These are phyloP conservation scores for Montipora sp. DNA, from an alignment of 64 coral and sea anemone genomes.

Conservation along the genomic window DNA sequence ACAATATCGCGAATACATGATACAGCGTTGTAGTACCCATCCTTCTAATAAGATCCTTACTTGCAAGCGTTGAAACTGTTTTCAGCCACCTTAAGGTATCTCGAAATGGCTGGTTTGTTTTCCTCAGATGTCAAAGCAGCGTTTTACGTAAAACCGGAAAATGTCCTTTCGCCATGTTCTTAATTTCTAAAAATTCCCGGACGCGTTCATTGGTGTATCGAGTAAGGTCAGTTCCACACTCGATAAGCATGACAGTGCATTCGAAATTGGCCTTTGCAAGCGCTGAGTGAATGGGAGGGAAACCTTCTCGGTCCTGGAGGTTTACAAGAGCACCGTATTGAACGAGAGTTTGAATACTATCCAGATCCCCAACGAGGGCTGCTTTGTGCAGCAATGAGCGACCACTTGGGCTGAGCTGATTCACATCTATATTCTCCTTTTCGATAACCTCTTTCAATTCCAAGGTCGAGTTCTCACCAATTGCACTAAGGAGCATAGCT, in stretches of 20 bases:
- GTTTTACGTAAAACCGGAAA: slow-evolving; percentile 67
- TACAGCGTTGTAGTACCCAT: too few species aligned
- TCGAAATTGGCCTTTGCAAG: slow-evolving; percentile 78
- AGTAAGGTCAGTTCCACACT: slow-evolving; percentile 80
- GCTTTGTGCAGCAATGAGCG: slow-evolving; percentile 88
- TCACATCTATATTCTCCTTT: slow-evolving; percentile 82
- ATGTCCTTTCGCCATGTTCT: slow-evolving; percentile 56
- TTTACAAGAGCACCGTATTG: slow-evolving; percentile 86
- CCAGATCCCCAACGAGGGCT: slow-evolving; percentile 73
- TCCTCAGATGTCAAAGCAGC: slow-evolving; percentile 23
- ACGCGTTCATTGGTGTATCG: slow-evolving; percentile 74
- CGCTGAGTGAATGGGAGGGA: slow-evolving; percentile 78
- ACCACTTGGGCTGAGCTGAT: slow-evolving; percentile 86
- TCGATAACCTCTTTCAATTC: slow-evolving; percentile 89
- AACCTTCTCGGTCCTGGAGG: slow-evolving; percentile 76
- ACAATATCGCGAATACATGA: too few species aligned
- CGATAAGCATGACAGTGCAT: slow-evolving; percentile 81
- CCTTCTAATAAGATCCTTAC: too few species aligned
- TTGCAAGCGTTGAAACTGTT: too few species aligned
- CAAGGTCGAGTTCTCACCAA: slow-evolving; percentile 74
- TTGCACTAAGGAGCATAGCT: slow-evolving; percentile 83
- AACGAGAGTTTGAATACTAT: slow-evolving; percentile 84
- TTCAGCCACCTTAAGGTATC: too few species aligned
- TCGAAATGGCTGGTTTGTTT: too few species aligned
- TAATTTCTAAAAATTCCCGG: slow-evolving; percentile 65